Percentiles rank a stretch among this genome's conserved stretches.
Conservation (phyloP, 2,797 vertebrate species). For the Cebuella pygmaea region DNA sequence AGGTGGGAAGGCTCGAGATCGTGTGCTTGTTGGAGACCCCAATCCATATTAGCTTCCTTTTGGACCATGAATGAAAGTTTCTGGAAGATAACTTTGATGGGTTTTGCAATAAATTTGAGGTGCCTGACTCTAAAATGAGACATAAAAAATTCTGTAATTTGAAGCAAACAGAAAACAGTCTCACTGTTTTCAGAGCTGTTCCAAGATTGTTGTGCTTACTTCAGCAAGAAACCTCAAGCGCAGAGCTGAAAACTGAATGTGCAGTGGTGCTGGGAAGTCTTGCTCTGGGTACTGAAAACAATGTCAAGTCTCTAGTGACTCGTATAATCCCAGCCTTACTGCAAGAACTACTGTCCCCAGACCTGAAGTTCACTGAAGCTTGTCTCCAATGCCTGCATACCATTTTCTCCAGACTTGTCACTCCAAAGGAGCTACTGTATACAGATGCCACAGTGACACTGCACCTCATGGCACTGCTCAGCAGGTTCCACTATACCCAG, state of each 20-base stretch:
- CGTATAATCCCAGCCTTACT: constrained; percentile 98
- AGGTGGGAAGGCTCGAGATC: constrained; percentile 89
- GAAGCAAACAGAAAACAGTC: too few relatives aligned
- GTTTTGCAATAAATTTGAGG: too few relatives aligned
- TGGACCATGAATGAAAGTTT: constrained; percentile 78
- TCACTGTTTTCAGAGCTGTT: too few relatives aligned
- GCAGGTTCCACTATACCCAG: constrained; percentile 95
- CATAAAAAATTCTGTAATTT: too few relatives aligned
- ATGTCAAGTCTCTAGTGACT: constrained; percentile 99
- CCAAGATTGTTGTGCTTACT: constrained; percentile 96
- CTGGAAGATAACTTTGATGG: not conserved
- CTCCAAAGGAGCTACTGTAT: constrained; percentile 97
- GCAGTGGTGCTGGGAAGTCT: constrained; percentile 98
- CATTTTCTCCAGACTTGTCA: constrained; percentile 97
- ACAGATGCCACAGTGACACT: constrained; percentile 98
- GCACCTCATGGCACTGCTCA: constrained; percentile 96
- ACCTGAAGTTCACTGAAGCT: constrained; percentile 97
- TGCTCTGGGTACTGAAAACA: constrained; percentile 99
- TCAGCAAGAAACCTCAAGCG: constrained; percentile 95
- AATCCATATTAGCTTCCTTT: constrained; percentile 97
- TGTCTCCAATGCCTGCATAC: constrained; percentile 98
- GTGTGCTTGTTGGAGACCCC: constrained; percentile 97
- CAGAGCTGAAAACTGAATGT: constrained; percentile 95
- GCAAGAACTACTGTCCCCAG: constrained; percentile 95
- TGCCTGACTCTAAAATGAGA: too few relatives aligned